A percentile compares a stretch with the other conserved stretches of the same genome.
phyloP scores from a whole-genome alignment of 2,888 invertebrate species.

The Spodoptera picta region DNA sequence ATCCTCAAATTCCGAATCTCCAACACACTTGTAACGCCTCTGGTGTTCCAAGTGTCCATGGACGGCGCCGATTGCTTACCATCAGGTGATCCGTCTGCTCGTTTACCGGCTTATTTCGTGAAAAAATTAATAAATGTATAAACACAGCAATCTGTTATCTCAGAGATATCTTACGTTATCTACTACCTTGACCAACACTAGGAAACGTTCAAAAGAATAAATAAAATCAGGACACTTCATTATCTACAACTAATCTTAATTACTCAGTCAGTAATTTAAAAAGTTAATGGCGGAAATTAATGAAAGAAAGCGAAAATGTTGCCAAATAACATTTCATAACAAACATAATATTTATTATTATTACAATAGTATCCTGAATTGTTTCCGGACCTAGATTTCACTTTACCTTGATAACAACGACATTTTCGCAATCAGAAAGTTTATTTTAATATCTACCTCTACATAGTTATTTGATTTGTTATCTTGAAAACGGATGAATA shows the following conservation, averaged over 20 bases:
- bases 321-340: slow-evolving; percentile 5
- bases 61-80: too few relatives aligned
- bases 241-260: slow-evolving; percentile 38
- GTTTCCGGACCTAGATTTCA: slow-evolving; percentile 13
- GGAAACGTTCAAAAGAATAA: slow-evolving; percentile 11
- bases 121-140: too few relatives aligned
- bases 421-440: background rate
- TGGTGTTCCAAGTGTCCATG: too few relatives aligned
- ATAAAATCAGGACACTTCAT: slow-evolving; percentile 9
- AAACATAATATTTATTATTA: background rate
- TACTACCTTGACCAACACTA: background rate
- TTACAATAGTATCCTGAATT: background rate
- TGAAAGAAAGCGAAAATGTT: slow-evolving; percentile 18
- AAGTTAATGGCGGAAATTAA: slow-evolving; percentile 21
- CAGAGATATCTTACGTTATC: background rate
- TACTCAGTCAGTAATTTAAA: slow-evolving; percentile 1
- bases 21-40: too few relatives aligned
- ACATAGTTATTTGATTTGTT: too few relatives aligned
- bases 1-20: too few relatives aligned
- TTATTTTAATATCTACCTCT: too few relatives aligned
- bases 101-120: too few relatives aligned
- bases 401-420: slow-evolving; percentile 10
- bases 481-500: too few relatives aligned
- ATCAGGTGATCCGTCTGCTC: too few relatives aligned
- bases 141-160: too few relatives aligned